phyloP scores from a whole-genome alignment of 2,888 invertebrate genomes.

The Lepidochitona cinerea region DNA sequence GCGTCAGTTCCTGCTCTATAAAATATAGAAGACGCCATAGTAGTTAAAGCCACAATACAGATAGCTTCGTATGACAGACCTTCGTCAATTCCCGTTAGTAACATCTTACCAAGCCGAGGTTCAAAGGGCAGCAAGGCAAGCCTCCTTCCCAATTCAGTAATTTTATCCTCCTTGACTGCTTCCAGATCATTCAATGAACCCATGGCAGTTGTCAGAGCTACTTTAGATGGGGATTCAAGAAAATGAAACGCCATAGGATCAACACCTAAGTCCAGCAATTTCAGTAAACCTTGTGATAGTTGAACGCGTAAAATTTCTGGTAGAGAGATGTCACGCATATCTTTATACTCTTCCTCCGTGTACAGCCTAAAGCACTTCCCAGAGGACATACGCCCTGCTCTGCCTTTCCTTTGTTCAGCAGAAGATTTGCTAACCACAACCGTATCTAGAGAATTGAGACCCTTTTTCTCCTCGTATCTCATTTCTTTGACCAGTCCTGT shows the following conservation, averaged over 20 bases:
- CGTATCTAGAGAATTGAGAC: slow-evolving; percentile 56
- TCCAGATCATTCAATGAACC: slow-evolving; percentile 51
- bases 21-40: slow-evolving; percentile 56
- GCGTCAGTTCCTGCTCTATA: slow-evolving; percentile 52
- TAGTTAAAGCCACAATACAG: slow-evolving; percentile 55
- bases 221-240: slow-evolving; percentile 58
- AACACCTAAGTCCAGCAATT: slow-evolving; percentile 63
- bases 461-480: slow-evolving; percentile 60
- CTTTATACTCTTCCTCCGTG: slow-evolving; percentile 54
- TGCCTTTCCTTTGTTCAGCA: slow-evolving; percentile 70
- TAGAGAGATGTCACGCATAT: slow-evolving; percentile 49
- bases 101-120: slow-evolving; percentile 57
- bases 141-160: slow-evolving; percentile 61
- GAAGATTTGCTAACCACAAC: slow-evolving; percentile 62
- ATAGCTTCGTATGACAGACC: slow-evolving; percentile 54
- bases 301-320: slow-evolving; percentile 68
- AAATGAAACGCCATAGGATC: slow-evolving; percentile 62
- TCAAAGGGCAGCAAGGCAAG: slow-evolving; percentile 64
- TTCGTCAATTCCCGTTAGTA: slow-evolving; percentile 42
- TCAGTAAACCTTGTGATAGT: slow-evolving; percentile 59
- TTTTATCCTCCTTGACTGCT: slow-evolving; percentile 46
- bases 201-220: slow-evolving; percentile 49
- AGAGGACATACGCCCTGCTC: slow-evolving; percentile 68
- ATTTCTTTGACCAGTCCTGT: slow-evolving; percentile 69
- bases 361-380: slow-evolving; percentile 70